Conservation (phyloP, 2,113 vertebrate genomes). For the Acanthochromis polyacanthus region DNA sequence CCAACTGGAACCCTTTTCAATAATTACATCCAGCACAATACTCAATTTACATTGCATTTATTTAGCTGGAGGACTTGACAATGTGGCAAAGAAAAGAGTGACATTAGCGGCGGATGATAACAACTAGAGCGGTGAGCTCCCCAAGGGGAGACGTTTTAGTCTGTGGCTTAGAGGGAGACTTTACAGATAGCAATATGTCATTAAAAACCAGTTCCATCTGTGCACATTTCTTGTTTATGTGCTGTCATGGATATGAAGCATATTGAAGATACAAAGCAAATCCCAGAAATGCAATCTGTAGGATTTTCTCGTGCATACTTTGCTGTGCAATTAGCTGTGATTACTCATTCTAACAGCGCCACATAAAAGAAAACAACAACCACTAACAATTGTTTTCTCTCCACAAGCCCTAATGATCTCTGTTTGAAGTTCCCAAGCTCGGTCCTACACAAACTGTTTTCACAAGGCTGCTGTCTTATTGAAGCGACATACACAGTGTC, state of each 20-base stretch:
- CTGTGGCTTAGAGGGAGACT: slow-evolving; percentile 73
- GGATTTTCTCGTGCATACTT: slow-evolving; percentile 57
- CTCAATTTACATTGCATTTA: slow-evolving; percentile 75
- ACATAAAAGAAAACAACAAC: slow-evolving; percentile 47
- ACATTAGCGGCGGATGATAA: slow-evolving; percentile 75
- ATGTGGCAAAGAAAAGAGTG: slow-evolving; percentile 68
- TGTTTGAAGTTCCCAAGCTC: slow-evolving; percentile 60
- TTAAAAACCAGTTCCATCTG: slow-evolving; percentile 81
- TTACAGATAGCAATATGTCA: slow-evolving; percentile 80
- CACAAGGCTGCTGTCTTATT: slow-evolving; percentile 39
- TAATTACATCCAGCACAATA: slow-evolving; percentile 76
- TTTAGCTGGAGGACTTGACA: slow-evolving; percentile 76
- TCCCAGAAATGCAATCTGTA: slow-evolving; percentile 61
- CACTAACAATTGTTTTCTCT: slow-evolving; percentile 59
- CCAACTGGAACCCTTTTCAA: slow-evolving; percentile 76
- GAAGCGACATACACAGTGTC: slow-evolving; percentile 33
- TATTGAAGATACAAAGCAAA: slow-evolving; percentile 59
- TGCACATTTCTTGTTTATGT: slow-evolving; percentile 70
- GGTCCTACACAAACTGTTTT: slow-evolving; percentile 45
- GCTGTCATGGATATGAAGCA: slow-evolving; percentile 53
- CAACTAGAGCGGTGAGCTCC: slow-evolving; percentile 70
- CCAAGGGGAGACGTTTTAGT: slow-evolving; percentile 69
- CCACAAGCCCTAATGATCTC: slow-evolving; percentile 55
- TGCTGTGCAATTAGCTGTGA: slow-evolving; percentile 69
- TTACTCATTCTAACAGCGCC: slow-evolving; percentile 56